phyloP scores from a whole-genome alignment of 2,888 invertebrate species.

The Kuschelorhynchus macadamiae region DNA sequence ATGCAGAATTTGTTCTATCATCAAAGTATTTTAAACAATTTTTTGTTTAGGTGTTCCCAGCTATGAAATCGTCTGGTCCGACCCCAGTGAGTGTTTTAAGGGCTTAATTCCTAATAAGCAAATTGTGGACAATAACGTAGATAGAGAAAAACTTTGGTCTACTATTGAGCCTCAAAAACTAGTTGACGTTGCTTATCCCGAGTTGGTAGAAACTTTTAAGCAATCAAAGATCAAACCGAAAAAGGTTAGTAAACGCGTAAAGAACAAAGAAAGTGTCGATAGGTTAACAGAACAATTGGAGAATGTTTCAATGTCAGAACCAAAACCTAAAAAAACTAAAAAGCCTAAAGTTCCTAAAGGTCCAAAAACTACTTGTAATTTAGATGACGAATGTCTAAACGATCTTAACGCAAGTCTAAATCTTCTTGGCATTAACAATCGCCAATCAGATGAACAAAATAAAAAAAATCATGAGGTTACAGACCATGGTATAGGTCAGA shows the following conservation, averaged over 20 bases:
- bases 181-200: conserved; percentile 75
- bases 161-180: conserved; percentile 80
- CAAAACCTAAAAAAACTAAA: conserved; percentile 57
- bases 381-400: conserved; percentile 30
- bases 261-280: conserved; percentile 9
- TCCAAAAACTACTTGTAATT: conserved; percentile 28
- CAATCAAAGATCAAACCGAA: conserved; percentile 71
- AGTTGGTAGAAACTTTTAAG: conserved; percentile 73
- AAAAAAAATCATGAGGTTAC: conserved; percentile 29
- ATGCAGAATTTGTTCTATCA: no score
- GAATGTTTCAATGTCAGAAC: conserved; percentile 60
- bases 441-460: not conserved
- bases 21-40: not conserved
- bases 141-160: conserved; percentile 72
- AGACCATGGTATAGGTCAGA: no score
- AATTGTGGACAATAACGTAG: conserved; percentile 68
- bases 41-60: conserved; percentile 74
- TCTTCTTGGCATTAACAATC: conserved; percentile 36
- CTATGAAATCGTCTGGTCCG: conserved; percentile 81
- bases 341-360: conserved; percentile 56
- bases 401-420: conserved; percentile 46
- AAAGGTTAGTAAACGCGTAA: conserved; percentile 47
- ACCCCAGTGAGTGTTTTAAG: conserved; percentile 72
- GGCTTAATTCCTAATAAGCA: conserved; percentile 75
- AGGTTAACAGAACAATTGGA: conserved; percentile 49